Base-by-base conservation (phyloP, 1,140 invertebrate species). In the Apolygus lucorum region DNA sequence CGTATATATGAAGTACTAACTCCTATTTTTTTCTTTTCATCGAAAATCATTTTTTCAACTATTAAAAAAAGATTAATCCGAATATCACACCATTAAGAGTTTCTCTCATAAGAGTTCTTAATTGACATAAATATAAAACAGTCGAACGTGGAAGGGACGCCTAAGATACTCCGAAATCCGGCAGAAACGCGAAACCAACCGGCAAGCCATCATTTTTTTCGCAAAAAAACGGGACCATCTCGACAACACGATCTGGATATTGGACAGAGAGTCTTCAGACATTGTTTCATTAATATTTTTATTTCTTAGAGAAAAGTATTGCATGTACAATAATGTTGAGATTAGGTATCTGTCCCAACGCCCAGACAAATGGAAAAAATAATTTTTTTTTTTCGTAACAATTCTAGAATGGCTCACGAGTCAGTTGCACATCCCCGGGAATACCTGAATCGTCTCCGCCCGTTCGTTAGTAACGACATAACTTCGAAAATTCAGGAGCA, bases 381-480 rank as follows among this genome's bases (percentile, higher is more conserved):
- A n/a, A n/a, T n/a, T n/a, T n/a, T n/a, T n/a, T n/a, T n/a, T n/a
- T n/a, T n/a, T n/a, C n/a, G n/a, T n/a, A n/a, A n/a, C n/a, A n/a
- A n/a, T n/a, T n/a, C n/a, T n/a, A n/a, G n/a, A n/a, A n/a, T n/a
- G 11, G 54, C 34, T 17, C 54, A n/a, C n/a, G n/a, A 59, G 22
- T 59, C 22, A 59, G 54, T 59, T 17, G 54, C 54, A 24, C 54
- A 59, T 59, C 22, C 13, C 11, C 54, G 11, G 13, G 54, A 4
- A 59, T 59, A 59, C 54, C 54, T 59, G 54, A 59, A 14, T 59
- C 22, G 22, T 59, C 54, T 11, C 54, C 54, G 22, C 22, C 54
- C 54, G 11, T 22, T 59, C 54, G 22, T 59, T 59, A n/a, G n/a
- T 59, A 59, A 13, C 22, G 22, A 59, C 54, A 24, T 59, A 59